Conservation (phyloP, 2,888 invertebrate genomes). For the Argynnis bischoffii region DNA sequence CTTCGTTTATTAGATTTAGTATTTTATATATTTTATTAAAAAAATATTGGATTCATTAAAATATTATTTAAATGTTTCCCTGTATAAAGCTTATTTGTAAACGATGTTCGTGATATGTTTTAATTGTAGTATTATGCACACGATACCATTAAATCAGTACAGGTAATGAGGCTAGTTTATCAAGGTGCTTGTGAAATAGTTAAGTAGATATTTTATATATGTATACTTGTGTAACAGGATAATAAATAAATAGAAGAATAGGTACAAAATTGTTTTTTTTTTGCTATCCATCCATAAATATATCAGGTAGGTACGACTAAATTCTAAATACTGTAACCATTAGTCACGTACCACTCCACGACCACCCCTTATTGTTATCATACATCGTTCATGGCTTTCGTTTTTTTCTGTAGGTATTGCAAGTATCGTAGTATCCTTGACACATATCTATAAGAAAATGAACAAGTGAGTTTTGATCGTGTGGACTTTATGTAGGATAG, state of each 20-base stretch:
- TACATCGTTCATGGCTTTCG: constrained; percentile 15
- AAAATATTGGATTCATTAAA: too few relatives aligned
- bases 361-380: constrained; percentile 53
- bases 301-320: neutral
- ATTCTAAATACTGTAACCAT: neutral
- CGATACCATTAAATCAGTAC: neutral
- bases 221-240: neutral
- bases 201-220: neutral
- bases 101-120: constrained; percentile 13
- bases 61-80: neutral
- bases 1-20: too few relatives aligned
- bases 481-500: neutral
- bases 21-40: too few relatives aligned
- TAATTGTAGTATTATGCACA: constrained; percentile 4
- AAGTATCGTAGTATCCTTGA: constrained; percentile 55
- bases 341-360: constrained; percentile 52
- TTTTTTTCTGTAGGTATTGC: constrained; percentile 23
- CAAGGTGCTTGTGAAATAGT: neutral
- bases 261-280: too few relatives aligned
- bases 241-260: neutral
- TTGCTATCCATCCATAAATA: too few relatives aligned
- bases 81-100: constrained; percentile 12
- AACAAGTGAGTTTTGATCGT: neutral
- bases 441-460: constrained; percentile 45
- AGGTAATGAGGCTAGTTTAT: neutral